A percentile compares a stretch with the other conserved stretches of the same genome.
Conservation (phyloP, 1,140 invertebrate species). For the Carposina sasakii region DNA sequence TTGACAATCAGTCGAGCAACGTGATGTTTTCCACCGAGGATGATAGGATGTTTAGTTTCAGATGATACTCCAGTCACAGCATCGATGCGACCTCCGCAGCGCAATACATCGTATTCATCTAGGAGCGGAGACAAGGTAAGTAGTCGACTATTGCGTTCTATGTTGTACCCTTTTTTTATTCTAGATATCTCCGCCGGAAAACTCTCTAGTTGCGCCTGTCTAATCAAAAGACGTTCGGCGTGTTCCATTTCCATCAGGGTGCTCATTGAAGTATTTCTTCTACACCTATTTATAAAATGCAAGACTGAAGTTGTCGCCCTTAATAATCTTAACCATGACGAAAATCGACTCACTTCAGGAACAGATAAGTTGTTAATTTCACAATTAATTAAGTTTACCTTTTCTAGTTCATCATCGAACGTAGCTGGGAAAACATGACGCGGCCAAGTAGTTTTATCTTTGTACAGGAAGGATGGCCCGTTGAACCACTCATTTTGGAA, state of each 20-base stretch:
- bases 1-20: constrained; percentile 12
- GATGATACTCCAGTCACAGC: neutral
- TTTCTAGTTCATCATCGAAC: neutral
- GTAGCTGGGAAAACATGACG: constrained; percentile 1
- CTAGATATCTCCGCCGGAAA: neutral
- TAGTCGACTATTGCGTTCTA: neutral
- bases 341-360: neutral
- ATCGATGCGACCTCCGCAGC: constrained; percentile 8
- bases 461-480: constrained; percentile 12
- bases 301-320: constrained; percentile 1
- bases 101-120: constrained; percentile 5
- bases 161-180: neutral
- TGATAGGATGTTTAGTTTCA: constrained; percentile 5
- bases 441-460: constrained; percentile 13
- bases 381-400: neutral
- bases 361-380: neutral
- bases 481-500: constrained; percentile 17
- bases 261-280: neutral
- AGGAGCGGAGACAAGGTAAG: constrained; percentile 8
- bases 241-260: neutral
- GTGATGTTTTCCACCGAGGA: constrained; percentile 1
- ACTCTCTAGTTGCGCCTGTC: constrained; percentile 2
- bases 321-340: constrained; percentile 1
- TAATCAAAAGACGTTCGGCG: constrained; percentile 2
- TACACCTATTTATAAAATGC: constrained; percentile 2